phyloP scores from a whole-genome alignment of 1,140 invertebrate species.

The Laupala kohalensis region DNA sequence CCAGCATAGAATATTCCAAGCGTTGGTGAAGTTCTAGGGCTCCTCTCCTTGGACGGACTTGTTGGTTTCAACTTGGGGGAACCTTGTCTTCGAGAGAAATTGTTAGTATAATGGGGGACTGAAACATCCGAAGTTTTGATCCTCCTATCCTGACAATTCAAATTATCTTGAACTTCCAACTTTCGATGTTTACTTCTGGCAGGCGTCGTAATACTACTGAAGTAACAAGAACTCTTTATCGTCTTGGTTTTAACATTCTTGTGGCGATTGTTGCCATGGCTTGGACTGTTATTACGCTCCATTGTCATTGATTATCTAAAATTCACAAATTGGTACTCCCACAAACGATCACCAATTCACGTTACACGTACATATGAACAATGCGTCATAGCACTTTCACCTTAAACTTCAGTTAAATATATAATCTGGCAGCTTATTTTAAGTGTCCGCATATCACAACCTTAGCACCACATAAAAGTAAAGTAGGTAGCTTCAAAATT shows the following conservation, averaged over 20 bases:
- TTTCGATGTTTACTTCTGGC: slow-evolving; percentile 12
- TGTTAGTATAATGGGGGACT: not conserved
- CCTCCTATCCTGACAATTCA: not conserved
- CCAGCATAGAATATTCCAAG: slow-evolving; percentile 36
- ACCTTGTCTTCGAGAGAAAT: not conserved
- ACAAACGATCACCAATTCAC: not conserved
- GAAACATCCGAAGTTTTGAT: not conserved
- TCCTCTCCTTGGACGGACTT: slow-evolving; percentile 27
- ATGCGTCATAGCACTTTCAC: not conserved
- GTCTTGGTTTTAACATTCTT: slow-evolving; percentile 6
- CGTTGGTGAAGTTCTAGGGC: slow-evolving; percentile 10
- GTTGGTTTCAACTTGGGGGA: slow-evolving; percentile 11
- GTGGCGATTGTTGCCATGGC: slow-evolving; percentile 1
- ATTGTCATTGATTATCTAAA: not conserved
- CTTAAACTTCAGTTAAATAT: not conserved
- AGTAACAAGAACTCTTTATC: slow-evolving; percentile 7
- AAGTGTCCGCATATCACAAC: slow-evolving; percentile 1
- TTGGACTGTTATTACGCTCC: slow-evolving; percentile 6
- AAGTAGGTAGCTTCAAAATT: not conserved
- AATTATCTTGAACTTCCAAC: not conserved
- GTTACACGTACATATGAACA: not conserved
- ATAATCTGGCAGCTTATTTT: not conserved
- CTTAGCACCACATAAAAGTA: slow-evolving; percentile 2
- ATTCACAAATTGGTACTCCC: not conserved
- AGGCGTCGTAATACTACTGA: slow-evolving; percentile 6